These are phyloP conservation scores for Drosophila sturtevanti DNA, from an alignment of 1,140 invertebrate species.

Conservation along the genomic window DNA sequence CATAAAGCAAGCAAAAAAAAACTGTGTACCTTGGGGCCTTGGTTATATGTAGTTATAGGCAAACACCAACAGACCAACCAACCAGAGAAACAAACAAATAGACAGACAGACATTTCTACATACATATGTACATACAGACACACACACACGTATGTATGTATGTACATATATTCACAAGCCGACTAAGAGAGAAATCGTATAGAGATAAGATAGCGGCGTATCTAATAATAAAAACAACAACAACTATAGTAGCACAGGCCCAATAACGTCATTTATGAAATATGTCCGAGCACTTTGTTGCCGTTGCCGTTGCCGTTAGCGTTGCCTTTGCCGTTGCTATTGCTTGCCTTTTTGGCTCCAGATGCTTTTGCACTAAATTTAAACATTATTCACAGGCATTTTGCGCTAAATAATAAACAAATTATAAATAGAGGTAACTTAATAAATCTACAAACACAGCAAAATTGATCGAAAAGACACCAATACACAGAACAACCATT, in stretches of 20 bases:
- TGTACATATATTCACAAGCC: constrained; percentile 14
- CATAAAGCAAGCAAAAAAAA: constrained; percentile 37
- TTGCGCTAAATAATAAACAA: constrained; percentile 76
- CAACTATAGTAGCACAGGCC: constrained; percentile 32
- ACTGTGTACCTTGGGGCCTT: constrained; percentile 32
- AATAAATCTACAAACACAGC: constrained; percentile 63
- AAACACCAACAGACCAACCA: constrained; percentile 23
- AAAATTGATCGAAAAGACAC: constrained; percentile 30
- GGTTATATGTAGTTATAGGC: constrained; percentile 29
- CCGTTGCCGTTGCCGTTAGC: background rate
- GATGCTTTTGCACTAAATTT: constrained; percentile 56
- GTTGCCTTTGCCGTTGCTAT: background rate
- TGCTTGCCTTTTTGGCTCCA: constrained; percentile 37
- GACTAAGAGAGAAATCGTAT: constrained; percentile 43
- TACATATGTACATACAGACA: constrained; percentile 15
- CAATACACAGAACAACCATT: background rate
- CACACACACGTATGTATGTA: too few relatives aligned
- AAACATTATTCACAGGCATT: constrained; percentile 72
- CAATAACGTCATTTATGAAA: constrained; percentile 69
- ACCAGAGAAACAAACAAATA: constrained; percentile 43
- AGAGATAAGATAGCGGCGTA: constrained; percentile 79
- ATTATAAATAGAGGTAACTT: constrained; percentile 79
- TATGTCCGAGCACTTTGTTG: constrained; percentile 42
- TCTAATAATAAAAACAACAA: constrained; percentile 76
- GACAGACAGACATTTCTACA: constrained; percentile 46